These are phyloP conservation scores for Lathronympha strigana DNA, from an alignment of 2,888 invertebrate species.

Conservation along the genomic window DNA sequence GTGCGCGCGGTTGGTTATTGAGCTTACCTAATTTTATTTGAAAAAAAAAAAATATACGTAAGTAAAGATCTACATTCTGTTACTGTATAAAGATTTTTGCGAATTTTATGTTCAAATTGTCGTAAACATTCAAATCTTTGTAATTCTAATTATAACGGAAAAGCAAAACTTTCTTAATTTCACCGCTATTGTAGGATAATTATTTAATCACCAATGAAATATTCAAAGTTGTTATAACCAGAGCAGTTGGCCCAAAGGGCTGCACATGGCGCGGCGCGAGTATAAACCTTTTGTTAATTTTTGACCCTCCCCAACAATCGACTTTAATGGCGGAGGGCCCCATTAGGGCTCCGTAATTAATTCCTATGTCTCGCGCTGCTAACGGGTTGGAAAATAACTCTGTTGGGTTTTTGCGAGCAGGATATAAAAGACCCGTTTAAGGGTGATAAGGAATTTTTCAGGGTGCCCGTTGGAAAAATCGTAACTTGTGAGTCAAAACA, in stretches of 20 bases:
- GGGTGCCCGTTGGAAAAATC: not conserved
- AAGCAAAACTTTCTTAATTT: not conserved
- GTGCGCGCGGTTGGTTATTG: too few species aligned
- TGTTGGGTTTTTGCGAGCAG: conserved; percentile 19
- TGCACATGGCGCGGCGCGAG: conserved; percentile 27
- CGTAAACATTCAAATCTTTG: too few species aligned
- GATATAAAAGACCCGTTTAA: conserved; percentile 8
- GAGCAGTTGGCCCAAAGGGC: conserved; percentile 23
- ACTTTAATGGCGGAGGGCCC: conserved; percentile 39
- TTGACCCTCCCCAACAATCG: conserved; percentile 39
- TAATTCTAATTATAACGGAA: too few species aligned
- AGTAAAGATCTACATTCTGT: too few species aligned
- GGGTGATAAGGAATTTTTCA: not conserved
- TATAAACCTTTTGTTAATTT: conserved; percentile 42
- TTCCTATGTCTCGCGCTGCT: conserved; percentile 35
- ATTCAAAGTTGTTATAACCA: conserved; percentile 38
- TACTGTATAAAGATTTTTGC: too few species aligned
- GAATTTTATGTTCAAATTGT: too few species aligned
- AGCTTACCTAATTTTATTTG: too few species aligned
- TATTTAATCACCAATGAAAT: conserved; percentile 31
- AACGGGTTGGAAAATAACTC: conserved; percentile 30
- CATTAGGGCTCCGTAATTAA: conserved; percentile 39
- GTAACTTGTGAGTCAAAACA: not conserved
- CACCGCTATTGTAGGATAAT: conserved; percentile 6
- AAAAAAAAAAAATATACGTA: too few species aligned